Evolutionary conservation across 1,140 invertebrate species (phyloP), one percentile per base, ranked within the genome.

Genomic region (Nasonia giraulti): DNA sequence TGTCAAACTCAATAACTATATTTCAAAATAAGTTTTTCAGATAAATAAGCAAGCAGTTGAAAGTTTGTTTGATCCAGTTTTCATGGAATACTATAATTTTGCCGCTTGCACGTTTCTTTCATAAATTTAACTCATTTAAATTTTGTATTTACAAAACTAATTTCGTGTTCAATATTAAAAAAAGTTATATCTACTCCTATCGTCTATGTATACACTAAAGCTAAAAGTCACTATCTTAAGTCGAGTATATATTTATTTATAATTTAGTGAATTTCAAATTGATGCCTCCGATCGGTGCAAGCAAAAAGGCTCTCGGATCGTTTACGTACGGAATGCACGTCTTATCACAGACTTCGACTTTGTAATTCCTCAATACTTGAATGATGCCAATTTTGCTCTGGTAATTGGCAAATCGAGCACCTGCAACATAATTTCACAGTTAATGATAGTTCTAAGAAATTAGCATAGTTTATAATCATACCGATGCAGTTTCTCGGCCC

Each of bases 401-500:
- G 12, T 91, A 91, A 11, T 91, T 68, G 1, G 91, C 94, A 85
- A 94, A 93, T 10, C 92, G 86, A 27, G 87, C 80, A 79, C 90
- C 92, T 92, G 66, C 66, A 78, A 80, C 73, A 82, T 27, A n/a
- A 55, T 82, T 55, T 11, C 7, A 37, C 66, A n/a, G 27, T 27
- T 3, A 69, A 23, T 69, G 2, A 80, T 73, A 55, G 27, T 75
- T 68, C 73, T 68, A 20, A 40, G 62, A 74, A 73, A 83, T 76
- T 55, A 33, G 80, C 40, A 47, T 31, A 6, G 23, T 40, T n/a
- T 17, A n/a, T 23, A 44, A 62, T 88, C 27, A 27, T 91, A 92
- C 94, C 95, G 80, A 95, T 94, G 87, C 95, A 95, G 88, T 94
- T 94, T 76, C 96, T 92, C 0, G 95, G 94, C n/a, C 96, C 96